phyloP scores from a whole-genome alignment of 2,113 vertebrate genomes.

The Chascanopsetta lugubris region DNA sequence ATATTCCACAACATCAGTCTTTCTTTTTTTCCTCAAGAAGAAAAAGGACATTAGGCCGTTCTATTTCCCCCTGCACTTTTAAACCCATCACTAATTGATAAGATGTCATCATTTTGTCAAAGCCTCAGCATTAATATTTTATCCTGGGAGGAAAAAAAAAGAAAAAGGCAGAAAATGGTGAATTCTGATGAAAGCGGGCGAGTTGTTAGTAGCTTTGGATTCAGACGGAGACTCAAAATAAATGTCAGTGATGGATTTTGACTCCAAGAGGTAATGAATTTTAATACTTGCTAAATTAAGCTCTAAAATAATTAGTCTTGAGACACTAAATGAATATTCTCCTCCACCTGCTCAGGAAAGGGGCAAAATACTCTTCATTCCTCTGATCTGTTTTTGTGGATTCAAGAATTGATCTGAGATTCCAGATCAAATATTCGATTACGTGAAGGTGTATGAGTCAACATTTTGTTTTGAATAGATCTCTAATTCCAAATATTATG shows the following conservation, averaged over 20 bases:
- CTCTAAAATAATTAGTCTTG: constrained; percentile 50
- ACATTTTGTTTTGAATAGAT: no score
- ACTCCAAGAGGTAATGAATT: constrained; percentile 46
- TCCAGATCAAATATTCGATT: neutral
- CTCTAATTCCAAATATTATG: no score
- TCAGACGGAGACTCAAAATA: constrained; percentile 66
- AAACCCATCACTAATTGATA: constrained; percentile 73
- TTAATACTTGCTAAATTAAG: constrained; percentile 59
- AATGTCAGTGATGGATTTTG: constrained; percentile 69
- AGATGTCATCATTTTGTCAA: constrained; percentile 69
- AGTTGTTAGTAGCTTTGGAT: constrained; percentile 53
- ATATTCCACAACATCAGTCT: constrained; percentile 59
- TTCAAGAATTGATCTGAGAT: neutral
- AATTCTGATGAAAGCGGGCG: constrained; percentile 39
- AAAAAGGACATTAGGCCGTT: constrained; percentile 67
- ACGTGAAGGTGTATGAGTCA: no score
- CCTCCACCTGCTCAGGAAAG: neutral
- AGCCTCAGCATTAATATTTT: constrained; percentile 66
- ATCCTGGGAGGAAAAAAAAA: constrained; percentile 21
- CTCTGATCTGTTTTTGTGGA: neutral
- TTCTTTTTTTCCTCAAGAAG: constrained; percentile 40
- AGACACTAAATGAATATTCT: constrained; percentile 29
- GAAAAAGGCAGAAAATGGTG: constrained; percentile 40
- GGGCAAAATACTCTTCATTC: neutral
- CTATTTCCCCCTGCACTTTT: constrained; percentile 67